phyloP scores from a whole-genome alignment of 2,113 vertebrate genomes.

The Coptodon rendalli region DNA sequence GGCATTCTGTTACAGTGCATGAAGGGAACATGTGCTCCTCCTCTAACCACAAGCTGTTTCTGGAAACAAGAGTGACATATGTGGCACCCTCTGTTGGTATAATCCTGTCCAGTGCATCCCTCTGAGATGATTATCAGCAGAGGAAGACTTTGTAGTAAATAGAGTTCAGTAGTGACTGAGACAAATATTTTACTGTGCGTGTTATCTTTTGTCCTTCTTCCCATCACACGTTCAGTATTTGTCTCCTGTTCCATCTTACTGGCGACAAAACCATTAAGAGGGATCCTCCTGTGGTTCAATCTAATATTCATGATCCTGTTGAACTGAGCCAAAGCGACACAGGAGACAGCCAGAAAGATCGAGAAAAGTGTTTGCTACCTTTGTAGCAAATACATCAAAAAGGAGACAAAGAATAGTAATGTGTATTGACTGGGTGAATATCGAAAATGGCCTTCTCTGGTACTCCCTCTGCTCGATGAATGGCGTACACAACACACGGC shows the following conservation, averaged over 20 bases:
- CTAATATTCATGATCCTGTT: conserved; percentile 40
- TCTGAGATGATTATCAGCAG: conserved; percentile 6
- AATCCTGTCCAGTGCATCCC: conserved; percentile 1
- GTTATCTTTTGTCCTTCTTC: background rate
- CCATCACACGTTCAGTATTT: background rate
- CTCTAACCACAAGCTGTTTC: conserved; percentile 27
- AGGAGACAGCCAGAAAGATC: background rate
- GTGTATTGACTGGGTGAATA: background rate
- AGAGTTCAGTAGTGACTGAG: background rate
- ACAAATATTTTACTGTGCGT: background rate
- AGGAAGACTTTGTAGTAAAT: background rate
- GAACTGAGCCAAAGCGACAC: background rate
- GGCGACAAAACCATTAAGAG: background rate
- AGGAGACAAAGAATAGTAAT: background rate
- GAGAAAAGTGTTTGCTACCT: conserved; percentile 12
- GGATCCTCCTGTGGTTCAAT: conserved; percentile 1
- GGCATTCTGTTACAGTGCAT: conserved; percentile 10
- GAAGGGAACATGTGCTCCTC: conserved; percentile 13
- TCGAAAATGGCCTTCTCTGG: background rate
- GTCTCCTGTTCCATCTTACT: background rate
- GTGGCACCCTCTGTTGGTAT: conserved; percentile 36
- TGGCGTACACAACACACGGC: background rate
- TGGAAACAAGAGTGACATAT: conserved; percentile 17
- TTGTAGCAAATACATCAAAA: conserved; percentile 1
- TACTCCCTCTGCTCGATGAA: background rate